phyloP scores from a whole-genome alignment of 2,113 vertebrate species.

The Grus americana region DNA sequence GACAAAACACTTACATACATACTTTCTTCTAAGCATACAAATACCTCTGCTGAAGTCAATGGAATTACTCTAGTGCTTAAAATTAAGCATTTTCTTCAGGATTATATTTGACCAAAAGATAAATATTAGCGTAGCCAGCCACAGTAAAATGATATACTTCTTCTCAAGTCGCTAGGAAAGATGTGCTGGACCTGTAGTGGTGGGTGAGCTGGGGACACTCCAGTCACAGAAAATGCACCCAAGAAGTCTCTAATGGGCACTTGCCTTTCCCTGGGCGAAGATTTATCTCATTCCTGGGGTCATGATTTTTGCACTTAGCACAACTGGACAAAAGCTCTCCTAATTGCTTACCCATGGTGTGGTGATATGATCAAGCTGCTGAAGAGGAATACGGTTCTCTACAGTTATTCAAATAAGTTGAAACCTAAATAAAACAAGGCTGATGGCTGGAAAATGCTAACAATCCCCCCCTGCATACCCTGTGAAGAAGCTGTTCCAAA shows the following conservation, averaged over 20 bases:
- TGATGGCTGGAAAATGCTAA: background rate
- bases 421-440: background rate
- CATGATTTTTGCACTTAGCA: background rate
- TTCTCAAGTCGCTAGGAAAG: background rate
- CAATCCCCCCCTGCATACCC: background rate
- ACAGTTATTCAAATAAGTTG: background rate
- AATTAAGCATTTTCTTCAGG: background rate
- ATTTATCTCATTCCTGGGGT: background rate
- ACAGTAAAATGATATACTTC: background rate
- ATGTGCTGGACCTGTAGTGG: fast-evolving
- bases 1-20: background rate
- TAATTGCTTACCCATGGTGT: background rate
- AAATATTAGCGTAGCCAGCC: background rate
- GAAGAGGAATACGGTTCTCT: background rate
- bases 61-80: background rate
- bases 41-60: background rate
- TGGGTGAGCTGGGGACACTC: background rate
- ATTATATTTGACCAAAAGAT: background rate
- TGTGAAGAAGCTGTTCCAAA: background rate
- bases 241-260: background rate
- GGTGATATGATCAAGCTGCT: background rate
- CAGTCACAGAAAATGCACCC: background rate
- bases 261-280: background rate
- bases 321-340: background rate
- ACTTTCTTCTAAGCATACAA: background rate